Conservation (phyloP, 2,888 invertebrate genomes). For the Drosophila greeni region DNA sequence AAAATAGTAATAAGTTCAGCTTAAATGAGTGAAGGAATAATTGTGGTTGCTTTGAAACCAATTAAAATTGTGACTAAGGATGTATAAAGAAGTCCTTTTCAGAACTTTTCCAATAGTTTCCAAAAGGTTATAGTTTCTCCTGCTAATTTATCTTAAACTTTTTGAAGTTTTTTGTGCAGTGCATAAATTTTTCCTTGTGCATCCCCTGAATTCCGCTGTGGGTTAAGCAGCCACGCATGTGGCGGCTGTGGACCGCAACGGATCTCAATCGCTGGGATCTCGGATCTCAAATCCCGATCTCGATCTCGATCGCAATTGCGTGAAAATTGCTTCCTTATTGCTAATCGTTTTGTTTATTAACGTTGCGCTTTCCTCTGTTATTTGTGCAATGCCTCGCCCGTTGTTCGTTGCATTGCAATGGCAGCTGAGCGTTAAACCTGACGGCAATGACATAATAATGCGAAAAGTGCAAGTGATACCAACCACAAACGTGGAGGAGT, state of each 20-base stretch:
- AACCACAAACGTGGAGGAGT: not conserved
- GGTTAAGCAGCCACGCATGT: constrained; percentile 31
- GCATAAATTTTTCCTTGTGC: not conserved
- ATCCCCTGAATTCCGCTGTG: constrained; percentile 13
- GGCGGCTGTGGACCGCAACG: constrained; percentile 20
- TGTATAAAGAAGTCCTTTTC: not conserved
- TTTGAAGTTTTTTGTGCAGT: no score
- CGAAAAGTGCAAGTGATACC: constrained; percentile 48
- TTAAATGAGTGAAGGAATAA: not conserved
- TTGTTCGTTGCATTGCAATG: constrained; percentile 31
- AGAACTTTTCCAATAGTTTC: not conserved
- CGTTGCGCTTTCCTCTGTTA: constrained; percentile 25
- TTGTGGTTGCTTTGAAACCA: not conserved
- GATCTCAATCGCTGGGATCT: constrained; percentile 14
- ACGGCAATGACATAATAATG: constrained; percentile 51
- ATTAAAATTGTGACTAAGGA: not conserved
- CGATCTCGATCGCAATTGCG: constrained; percentile 47
- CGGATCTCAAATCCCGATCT: constrained; percentile 31
- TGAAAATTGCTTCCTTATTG: constrained; percentile 67
- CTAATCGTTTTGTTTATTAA: constrained; percentile 50
- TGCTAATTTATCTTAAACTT: not conserved
- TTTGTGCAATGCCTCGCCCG: constrained; percentile 36
- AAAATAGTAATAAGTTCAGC: no score
- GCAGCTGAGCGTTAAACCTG: constrained; percentile 50
- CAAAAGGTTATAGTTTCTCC: no score